Conservation (phyloP, 2,888 invertebrate genomes). For the Amaurobius ferox region DNA sequence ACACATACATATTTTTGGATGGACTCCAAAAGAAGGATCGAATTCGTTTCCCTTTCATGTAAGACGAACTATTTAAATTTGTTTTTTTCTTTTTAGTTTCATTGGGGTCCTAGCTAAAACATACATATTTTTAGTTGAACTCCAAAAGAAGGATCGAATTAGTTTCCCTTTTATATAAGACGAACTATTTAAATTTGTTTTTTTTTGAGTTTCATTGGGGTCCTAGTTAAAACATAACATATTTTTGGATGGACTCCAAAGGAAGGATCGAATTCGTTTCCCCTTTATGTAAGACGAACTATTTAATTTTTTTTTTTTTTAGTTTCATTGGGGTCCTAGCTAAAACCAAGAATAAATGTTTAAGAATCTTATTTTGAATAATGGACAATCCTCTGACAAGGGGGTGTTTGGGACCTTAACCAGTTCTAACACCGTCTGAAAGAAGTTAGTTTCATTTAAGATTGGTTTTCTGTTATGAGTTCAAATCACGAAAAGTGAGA, state of each 20-base stretch:
- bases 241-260: background rate
- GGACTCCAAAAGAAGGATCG: background rate
- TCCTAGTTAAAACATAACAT: too few relatives aligned
- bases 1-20: background rate
- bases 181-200: background rate
- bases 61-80: background rate
- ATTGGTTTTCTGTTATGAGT: background rate
- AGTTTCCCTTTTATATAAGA: background rate
- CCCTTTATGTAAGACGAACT: background rate
- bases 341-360: background rate
- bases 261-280: background rate
- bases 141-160: background rate
- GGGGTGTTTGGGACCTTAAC: background rate
- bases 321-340: background rate
- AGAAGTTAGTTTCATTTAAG: background rate
- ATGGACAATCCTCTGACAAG: background rate
- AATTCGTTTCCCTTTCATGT: background rate
- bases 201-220: constrained; percentile 8
- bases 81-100: background rate
- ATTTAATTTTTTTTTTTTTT: background rate
- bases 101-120: background rate
- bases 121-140: background rate
- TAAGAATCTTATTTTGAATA: background rate
- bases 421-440: background rate
- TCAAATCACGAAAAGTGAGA: background rate